A percentile compares a stretch with the other conserved stretches of the same genome.
Conservation (phyloP, 2,888 invertebrate genomes). For the Chymomyza amoena region DNA sequence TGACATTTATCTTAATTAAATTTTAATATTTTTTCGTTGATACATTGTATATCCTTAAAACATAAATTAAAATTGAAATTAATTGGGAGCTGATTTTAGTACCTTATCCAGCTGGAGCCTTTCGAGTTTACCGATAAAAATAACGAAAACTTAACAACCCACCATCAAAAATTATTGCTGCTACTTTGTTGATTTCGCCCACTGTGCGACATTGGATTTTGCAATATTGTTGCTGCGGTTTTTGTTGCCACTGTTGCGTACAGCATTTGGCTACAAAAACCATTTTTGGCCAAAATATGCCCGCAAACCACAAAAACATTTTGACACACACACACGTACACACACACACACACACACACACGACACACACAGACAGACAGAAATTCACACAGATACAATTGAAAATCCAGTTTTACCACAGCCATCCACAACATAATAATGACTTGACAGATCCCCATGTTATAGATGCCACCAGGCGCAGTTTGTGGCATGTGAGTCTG, state of each 20-base stretch:
- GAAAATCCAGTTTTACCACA: conserved; percentile 39
- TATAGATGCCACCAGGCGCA: not conserved
- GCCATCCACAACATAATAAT: conserved; percentile 55
- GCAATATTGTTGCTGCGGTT: too few species aligned
- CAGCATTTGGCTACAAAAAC: conserved; percentile 43
- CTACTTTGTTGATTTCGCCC: too few species aligned
- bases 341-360: not conserved
- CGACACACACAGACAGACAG: not conserved
- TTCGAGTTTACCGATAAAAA: too few species aligned
- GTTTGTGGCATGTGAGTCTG: conserved; percentile 4
- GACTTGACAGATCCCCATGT: conserved; percentile 22
- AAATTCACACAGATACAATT: not conserved
- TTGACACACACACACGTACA: conserved; percentile 25
- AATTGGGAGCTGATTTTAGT: too few species aligned
- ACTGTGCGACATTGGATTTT: too few species aligned
- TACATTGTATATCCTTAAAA: too few species aligned
- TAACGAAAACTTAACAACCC: too few species aligned
- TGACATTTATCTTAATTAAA: too few species aligned
- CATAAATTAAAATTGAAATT: too few species aligned
- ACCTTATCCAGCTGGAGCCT: too few species aligned
- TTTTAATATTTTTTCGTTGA: too few species aligned
- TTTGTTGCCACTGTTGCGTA: conserved; percentile 15
- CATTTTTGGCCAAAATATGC: conserved; percentile 61
- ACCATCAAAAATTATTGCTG: too few species aligned
- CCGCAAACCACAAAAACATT: conserved; percentile 71